Conservation (phyloP, 2,113 vertebrate species). For the Lophotis ruficrista region DNA sequence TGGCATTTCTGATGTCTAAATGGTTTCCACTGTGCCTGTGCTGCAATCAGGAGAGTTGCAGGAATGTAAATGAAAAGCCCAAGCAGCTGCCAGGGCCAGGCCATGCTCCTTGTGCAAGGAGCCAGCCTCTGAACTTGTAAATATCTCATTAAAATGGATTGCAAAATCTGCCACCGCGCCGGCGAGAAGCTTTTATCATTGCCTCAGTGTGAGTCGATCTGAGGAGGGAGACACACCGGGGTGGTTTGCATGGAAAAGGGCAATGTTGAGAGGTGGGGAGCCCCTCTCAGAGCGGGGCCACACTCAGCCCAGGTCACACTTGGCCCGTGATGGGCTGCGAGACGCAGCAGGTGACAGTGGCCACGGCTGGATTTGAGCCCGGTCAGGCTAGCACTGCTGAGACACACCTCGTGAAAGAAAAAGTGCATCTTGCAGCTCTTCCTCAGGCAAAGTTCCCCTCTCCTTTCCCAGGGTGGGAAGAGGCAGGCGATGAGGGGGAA, state of each 20-base stretch:
- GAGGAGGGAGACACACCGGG: background rate
- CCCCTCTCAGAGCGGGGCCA: background rate
- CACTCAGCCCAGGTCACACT: background rate
- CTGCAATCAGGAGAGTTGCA: background rate
- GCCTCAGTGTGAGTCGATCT: background rate
- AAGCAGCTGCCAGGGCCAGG: background rate
- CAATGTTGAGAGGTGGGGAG: background rate
- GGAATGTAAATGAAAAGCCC: constrained; percentile 26
- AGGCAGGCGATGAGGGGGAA: background rate
- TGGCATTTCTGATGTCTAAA: constrained; percentile 35
- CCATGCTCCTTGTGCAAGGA: constrained; percentile 1
- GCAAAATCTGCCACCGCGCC: background rate
- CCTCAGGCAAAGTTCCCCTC: background rate
- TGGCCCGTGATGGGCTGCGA: fast-evolving
- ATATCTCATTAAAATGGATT: constrained; percentile 31
- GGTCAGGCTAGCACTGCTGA: background rate
- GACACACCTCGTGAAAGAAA: background rate
- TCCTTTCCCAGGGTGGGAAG: background rate
- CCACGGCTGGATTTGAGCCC: background rate
- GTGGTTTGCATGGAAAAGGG: background rate
- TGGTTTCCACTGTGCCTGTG: constrained; percentile 34
- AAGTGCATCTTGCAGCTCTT: background rate
- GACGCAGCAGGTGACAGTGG: background rate
- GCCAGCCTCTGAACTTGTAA: background rate
- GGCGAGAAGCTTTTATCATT: background rate